A percentile compares a stretch with the other conserved stretches of the same genome.
Conservation (phyloP, 2,113 vertebrate species). For the Acanthochromis polyacanthus region DNA sequence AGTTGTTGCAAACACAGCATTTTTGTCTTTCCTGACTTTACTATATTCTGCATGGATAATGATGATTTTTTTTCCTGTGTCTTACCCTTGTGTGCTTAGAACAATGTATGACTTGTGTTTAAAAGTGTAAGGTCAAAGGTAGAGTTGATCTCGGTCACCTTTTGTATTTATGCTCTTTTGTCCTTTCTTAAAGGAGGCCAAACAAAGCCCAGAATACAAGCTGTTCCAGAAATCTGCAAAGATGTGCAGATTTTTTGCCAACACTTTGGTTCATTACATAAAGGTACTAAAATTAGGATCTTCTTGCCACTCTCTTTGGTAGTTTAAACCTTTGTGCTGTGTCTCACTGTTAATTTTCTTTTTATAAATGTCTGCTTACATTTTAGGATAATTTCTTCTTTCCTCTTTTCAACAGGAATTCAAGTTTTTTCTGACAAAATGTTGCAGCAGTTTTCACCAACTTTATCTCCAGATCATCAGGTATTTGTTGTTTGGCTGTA, state of each 20-base stretch:
- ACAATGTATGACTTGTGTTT: background rate
- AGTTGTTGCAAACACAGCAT: too few species aligned
- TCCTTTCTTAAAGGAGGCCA: constrained; percentile 82
- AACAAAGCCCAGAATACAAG: constrained; percentile 85
- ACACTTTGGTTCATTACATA: constrained; percentile 94
- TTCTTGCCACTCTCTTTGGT: background rate
- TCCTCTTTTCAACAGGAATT: constrained; percentile 88
- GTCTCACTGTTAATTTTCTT: too few species aligned
- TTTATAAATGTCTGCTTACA: background rate
- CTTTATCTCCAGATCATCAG: constrained; percentile 92
- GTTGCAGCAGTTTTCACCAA: constrained; percentile 86
- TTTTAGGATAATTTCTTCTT: background rate
- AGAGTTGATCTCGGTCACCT: background rate
- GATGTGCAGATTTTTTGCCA: constrained; percentile 95
- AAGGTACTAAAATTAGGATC: constrained; percentile 84
- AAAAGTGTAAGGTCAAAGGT: background rate
- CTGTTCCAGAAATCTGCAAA: constrained; percentile 95
- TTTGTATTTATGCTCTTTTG: constrained; percentile 33
- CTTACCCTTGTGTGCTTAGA: background rate
- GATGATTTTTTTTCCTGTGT: background rate
- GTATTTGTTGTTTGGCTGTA: constrained; percentile 73
- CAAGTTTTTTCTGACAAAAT: constrained; percentile 87
- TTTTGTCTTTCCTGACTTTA: too few species aligned
- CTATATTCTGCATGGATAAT: background rate
- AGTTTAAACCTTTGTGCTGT: too few species aligned